Percentiles rank a stretch among this genome's conserved stretches.
phyloP scores from a whole-genome alignment of 2,888 invertebrate genomes.

The Mimumesa dahlbomi region DNA sequence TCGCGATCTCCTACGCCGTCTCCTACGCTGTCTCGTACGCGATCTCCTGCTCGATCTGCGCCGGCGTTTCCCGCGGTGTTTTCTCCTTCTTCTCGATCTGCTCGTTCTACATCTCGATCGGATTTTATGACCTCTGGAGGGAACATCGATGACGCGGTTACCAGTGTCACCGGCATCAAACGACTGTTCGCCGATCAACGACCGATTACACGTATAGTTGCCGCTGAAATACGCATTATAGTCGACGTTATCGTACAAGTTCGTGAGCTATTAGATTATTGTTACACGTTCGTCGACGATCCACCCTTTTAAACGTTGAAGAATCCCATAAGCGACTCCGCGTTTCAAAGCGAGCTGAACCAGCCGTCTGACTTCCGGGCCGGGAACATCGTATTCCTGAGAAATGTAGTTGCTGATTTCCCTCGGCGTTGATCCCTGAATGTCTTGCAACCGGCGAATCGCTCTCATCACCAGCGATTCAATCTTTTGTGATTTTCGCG shows the following conservation, averaged over 20 bases:
- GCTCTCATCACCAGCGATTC: conserved; percentile 74
- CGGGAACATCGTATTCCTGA: conserved; percentile 71
- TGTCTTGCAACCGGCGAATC: conserved; percentile 71
- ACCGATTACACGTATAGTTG: conserved; percentile 63
- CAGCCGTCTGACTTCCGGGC: conserved; percentile 64
- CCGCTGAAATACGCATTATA: too few species aligned
- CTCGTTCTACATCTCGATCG: conserved; percentile 9
- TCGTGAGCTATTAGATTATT: too few species aligned
- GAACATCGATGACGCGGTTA: conserved; percentile 10
- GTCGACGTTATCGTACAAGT: too few species aligned
- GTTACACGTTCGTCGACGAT: background rate
- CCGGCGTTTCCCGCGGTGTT: background rate
- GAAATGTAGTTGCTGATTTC: conserved; percentile 76
- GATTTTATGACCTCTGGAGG: too few species aligned
- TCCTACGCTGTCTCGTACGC: too few species aligned
- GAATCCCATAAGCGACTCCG: conserved; percentile 74
- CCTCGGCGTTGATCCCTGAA: conserved; percentile 72
- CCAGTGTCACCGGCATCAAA: conserved; percentile 24
- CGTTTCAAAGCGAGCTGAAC: conserved; percentile 73
- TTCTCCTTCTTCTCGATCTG: conserved; percentile 9
- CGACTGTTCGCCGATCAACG: conserved; percentile 6
- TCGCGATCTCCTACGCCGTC: conserved; percentile 14
- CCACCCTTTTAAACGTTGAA: conserved; percentile 73
- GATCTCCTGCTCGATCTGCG: background rate
- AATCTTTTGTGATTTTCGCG: conserved; percentile 68